Evolutionary conservation across 2,888 invertebrate species (phyloP).

Genomic region (Meteorus colon): DNA sequence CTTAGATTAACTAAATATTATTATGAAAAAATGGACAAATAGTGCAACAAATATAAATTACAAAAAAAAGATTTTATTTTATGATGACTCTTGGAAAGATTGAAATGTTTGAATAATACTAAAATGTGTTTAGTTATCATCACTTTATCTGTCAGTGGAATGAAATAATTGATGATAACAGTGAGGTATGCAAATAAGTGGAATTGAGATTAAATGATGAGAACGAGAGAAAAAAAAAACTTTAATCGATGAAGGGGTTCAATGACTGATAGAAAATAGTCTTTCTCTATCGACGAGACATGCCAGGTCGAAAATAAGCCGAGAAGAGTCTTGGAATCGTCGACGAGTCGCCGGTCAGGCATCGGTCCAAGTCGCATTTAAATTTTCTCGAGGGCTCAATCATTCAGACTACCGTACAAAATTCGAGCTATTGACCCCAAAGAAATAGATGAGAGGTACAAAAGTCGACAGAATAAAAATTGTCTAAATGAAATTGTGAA

Average conservation of each 20-base stretch:
- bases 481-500: background rate
- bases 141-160: too few species aligned
- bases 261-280: conserved; percentile 41
- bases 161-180: too few species aligned
- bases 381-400: conserved; percentile 43
- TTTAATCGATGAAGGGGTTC: conserved; percentile 31
- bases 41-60: too few species aligned
- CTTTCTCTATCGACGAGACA: conserved; percentile 47
- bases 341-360: conserved; percentile 70
- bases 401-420: conserved; percentile 1
- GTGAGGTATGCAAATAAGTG: conserved; percentile 31
- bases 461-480: background rate
- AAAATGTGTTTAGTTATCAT: too few species aligned
- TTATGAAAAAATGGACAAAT: too few species aligned
- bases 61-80: too few species aligned
- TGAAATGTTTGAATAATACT: too few species aligned
- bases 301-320: conserved; percentile 69
- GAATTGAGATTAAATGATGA: conserved; percentile 24
- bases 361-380: conserved; percentile 63
- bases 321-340: conserved; percentile 68
- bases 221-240: conserved; percentile 24
- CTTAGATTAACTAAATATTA: too few species aligned
- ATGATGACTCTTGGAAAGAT: too few species aligned
- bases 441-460: background rate
- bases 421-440: background rate